Base-by-base conservation (phyloP, 2,797 vertebrate genomes). In the Onychomys torridus region DNA sequence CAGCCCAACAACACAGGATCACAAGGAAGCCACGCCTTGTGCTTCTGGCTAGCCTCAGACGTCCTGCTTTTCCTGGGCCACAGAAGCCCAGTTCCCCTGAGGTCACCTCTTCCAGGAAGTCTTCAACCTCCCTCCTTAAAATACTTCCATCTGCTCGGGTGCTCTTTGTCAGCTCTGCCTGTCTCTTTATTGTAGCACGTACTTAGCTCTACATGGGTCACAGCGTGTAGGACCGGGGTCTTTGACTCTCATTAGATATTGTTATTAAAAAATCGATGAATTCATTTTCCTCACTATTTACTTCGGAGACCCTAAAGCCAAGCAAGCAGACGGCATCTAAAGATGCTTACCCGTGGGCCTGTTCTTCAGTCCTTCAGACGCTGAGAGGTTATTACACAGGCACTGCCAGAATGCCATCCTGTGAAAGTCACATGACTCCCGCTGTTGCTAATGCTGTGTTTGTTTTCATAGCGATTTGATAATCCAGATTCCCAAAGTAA, bases 401-500 rank as follows among this genome's bases (percentile, higher is more conserved):
- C 63, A 17, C 23, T 46, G 40, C 27, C 52, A 75, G 52, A 52
- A 71, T n/a, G 49, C 79, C 87, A 84, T 61, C 57, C 13, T 67
- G 40, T 37, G 67, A 83, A 94, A 77, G 40, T 13, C 52, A 69
- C 7, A 43, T 23, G 57, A 76, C 83, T 37, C 55, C 46, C 19
- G 2, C 25, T n/a, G 21, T 96, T 52, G 16, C 93, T 61, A n/a
- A 4, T 13, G 76, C 73, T 81, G n/a, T 49, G 37, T 89, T 83
- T 89, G 37, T 76, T 95, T 84, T 34, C 8, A n/a, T 23, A 85
- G 43, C 40, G 32, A 69, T 52, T 75, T 5, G 46, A 59, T 87
- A 23, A 81, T 69, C 69, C 77, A 96, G 91, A 84, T 71, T n/a
- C 8, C 34, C 57, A 83, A 90, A 92, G 32, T 59, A 63, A 92